Base-by-base conservation (phyloP, 2,797 vertebrate species). In the Crocodylus rhombifer region DNA sequence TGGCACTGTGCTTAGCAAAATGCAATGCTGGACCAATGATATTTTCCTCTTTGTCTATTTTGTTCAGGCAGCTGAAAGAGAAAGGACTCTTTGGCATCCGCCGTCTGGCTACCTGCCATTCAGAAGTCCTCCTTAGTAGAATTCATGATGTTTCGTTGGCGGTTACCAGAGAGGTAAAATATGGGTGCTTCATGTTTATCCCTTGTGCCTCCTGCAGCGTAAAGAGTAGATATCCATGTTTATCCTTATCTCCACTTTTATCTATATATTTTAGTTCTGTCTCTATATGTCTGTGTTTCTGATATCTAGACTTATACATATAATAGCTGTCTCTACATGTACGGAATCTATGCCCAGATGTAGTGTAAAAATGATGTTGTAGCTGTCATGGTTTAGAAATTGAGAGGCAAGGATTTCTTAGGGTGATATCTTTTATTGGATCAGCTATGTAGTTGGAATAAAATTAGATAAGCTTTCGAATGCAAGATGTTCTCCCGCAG, bases 81-180 rank as follows among this genome's bases (percentile, higher is more conserved):
- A 97, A 97, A 90, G 98, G 97, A 18, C 96, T 98, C 86, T 42
- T 80, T 65, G 96, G 28, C 33, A 63, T 98, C 92, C 96, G 88
- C 86, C n/a, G 93, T 36, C 91, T 98, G 97, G 96, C 96, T 2
- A 55, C 82, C 84, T 98, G 88, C 81, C 97, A 98, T 78, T 60
- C 97, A 0, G 91, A 98, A 62, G 92, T 98, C 81, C 96, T 98
- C 1, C 84, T 95, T 1, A n/a, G 76, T 18, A 95, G 92, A 56
- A 96, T 98, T 77, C 94, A 90, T 12, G 97, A 97, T 1, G 86
- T 98, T 80, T 96, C 96, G 82, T 78, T 97, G 95, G 97, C 96
- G 5, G 97, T 97, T 80, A 97, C 80, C 0, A 90, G 90, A 28
- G 98, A 98, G 97, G 98, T 98, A 91, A 95, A 97, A 83, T 76